Conservation (phyloP, 2,888 invertebrate genomes). For the Chalcis sispes region DNA sequence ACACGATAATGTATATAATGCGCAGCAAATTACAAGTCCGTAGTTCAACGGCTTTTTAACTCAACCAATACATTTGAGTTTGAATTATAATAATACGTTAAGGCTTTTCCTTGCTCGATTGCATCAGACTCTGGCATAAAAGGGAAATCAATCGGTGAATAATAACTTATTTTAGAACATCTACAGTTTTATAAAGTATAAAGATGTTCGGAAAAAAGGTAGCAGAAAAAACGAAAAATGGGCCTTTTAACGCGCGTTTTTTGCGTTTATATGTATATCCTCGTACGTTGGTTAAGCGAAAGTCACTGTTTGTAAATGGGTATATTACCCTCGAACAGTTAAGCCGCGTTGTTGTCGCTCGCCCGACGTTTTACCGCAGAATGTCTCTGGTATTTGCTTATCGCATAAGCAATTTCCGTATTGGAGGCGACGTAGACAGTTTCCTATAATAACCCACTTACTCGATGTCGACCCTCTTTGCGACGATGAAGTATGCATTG, state of each 20-base stretch:
- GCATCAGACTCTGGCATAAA: too few relatives aligned
- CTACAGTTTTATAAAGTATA: background rate
- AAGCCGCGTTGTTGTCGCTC: slow-evolving; percentile 52
- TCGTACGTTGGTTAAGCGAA: background rate
- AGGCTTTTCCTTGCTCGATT: too few relatives aligned
- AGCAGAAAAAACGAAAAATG: too few relatives aligned
- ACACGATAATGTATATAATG: background rate
- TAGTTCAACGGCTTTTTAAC: too few relatives aligned
- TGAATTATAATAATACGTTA: too few relatives aligned
- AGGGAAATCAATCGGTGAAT: too few relatives aligned
- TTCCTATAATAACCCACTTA: slow-evolving; percentile 72
- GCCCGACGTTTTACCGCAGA: slow-evolving; percentile 59
- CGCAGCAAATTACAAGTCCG: too few relatives aligned
- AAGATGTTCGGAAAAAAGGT: background rate
- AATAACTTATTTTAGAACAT: too few relatives aligned
- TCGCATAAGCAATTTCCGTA: slow-evolving; percentile 73
- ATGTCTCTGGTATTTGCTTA: slow-evolving; percentile 71
- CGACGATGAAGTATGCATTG: slow-evolving; percentile 64
- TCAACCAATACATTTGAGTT: too few relatives aligned
- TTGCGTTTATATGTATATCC: background rate
- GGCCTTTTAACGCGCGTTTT: too few relatives aligned
- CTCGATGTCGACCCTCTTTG: slow-evolving; percentile 42
- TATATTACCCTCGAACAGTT: slow-evolving; percentile 54
- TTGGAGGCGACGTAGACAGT: slow-evolving; percentile 68
- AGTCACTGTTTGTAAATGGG: slow-evolving; percentile 28